Conservation (phyloP, 2,113 vertebrate species). For the Oryzias curvinotus region DNA sequence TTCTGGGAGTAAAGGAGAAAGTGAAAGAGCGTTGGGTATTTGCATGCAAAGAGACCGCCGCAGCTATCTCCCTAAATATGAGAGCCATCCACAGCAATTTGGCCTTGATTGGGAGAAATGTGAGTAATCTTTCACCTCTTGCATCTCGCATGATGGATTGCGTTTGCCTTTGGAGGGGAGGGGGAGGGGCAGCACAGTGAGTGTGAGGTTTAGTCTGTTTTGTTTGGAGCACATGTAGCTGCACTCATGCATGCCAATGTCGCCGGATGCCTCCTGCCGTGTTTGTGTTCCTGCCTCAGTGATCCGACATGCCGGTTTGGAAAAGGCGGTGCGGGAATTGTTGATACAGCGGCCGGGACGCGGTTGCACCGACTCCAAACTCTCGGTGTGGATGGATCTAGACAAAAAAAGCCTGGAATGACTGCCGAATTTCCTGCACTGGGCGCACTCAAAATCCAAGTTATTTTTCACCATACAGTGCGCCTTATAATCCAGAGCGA, state of each 20-base stretch:
- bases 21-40: constrained; percentile 35
- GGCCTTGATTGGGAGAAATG: constrained; percentile 46
- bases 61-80: constrained; percentile 42
- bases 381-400: too few relatives aligned
- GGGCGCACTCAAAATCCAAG: too few relatives aligned
- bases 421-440: too few relatives aligned
- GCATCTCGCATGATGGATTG: constrained; percentile 51
- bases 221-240: constrained; percentile 12
- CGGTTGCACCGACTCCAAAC: background rate
- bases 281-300: constrained; percentile 51
- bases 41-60: constrained; percentile 44
- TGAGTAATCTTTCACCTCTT: constrained; percentile 45
- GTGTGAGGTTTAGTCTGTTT: constrained; percentile 5
- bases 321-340: constrained; percentile 35
- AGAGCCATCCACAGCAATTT: constrained; percentile 58
- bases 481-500: too few relatives aligned
- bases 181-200: constrained; percentile 6
- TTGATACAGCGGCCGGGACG: constrained; percentile 40
- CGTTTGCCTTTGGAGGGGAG: constrained; percentile 25
- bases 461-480: too few relatives aligned
- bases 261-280: constrained; percentile 35
- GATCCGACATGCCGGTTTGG: constrained; percentile 45
- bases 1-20: constrained; percentile 42
- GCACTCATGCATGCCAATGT: constrained; percentile 47
- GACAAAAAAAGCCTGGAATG: too few relatives aligned